These are phyloP conservation scores for Dione vanillae DNA, from an alignment of 2,888 invertebrate genomes.

Conservation along the genomic window DNA sequence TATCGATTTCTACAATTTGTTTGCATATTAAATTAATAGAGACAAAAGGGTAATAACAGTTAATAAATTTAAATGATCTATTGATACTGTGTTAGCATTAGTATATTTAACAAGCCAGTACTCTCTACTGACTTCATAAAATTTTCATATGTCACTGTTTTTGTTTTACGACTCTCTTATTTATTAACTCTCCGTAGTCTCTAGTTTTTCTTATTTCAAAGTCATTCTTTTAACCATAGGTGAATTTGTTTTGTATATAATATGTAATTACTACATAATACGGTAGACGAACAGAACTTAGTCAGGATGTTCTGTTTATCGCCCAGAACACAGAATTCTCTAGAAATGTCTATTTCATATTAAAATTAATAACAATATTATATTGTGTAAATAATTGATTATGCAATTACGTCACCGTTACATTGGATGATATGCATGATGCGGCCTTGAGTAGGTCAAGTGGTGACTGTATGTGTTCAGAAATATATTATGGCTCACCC, in stretches of 20 bases:
- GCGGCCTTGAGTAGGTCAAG: constrained; percentile 19
- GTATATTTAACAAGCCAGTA: too few relatives aligned
- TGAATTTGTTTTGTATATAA: too few relatives aligned
- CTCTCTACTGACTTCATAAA: too few relatives aligned
- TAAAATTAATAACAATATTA: too few relatives aligned
- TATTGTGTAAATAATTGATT: not conserved
- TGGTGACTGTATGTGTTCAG: constrained; percentile 20
- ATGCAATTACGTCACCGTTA: not conserved
- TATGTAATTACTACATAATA: not conserved
- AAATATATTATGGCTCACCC: constrained; percentile 12
- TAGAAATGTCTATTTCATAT: too few relatives aligned
- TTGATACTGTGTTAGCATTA: not conserved
- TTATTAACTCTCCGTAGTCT: too few relatives aligned
- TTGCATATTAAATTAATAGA: constrained; percentile 8
- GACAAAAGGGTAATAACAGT: constrained; percentile 1
- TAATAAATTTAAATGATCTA: constrained; percentile 11
- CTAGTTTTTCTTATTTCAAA: too few relatives aligned
- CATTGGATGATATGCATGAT: constrained; percentile 10
- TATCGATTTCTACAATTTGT: constrained; percentile 9
- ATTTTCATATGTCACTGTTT: too few relatives aligned
- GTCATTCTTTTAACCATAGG: too few relatives aligned
- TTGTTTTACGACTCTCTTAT: too few relatives aligned
- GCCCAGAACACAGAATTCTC: too few relatives aligned
- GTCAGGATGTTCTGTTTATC: too few relatives aligned
- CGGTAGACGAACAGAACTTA: not conserved